phyloP scores from a whole-genome alignment of 2,888 invertebrate genomes.

The Xestia sexstrigata region DNA sequence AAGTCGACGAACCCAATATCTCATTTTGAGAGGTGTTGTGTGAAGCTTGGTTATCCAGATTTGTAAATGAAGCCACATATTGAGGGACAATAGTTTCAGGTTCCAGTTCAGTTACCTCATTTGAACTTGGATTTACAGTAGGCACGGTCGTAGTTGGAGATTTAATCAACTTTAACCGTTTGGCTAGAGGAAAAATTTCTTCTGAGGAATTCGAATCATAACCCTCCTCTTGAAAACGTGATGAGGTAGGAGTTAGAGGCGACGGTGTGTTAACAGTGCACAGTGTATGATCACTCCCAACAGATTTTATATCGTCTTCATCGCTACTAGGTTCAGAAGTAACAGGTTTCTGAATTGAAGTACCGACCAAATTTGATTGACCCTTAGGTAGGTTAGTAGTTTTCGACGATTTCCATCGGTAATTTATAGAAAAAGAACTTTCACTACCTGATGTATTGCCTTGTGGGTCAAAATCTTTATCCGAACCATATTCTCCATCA shows the following conservation, averaged over 20 bases:
- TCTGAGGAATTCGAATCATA: not conserved
- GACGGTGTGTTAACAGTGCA: not conserved
- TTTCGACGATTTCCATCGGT: not conserved
- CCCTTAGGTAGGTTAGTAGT: not conserved
- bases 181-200: slow-evolving; percentile 1
- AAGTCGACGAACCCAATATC: not conserved
- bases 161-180: not conserved
- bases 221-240: not conserved
- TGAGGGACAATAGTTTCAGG: not conserved
- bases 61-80: not conserved
- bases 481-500: slow-evolving; percentile 6
- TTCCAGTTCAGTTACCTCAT: no score
- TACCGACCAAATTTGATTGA: not conserved
- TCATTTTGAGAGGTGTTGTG: not conserved
- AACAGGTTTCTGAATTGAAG: not conserved
- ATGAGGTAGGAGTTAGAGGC: not conserved
- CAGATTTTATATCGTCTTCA: not conserved
- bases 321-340: not conserved
- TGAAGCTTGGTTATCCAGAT: slow-evolving; percentile 1
- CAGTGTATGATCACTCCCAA: no score
- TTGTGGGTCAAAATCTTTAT: slow-evolving; percentile 11
- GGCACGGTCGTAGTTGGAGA: not conserved
- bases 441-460: not conserved
- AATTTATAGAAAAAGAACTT: slow-evolving; percentile 1
- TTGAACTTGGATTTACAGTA: no score